Evolutionary conservation across 1,140 invertebrate species (phyloP), one percentile per base, ranked within the genome.

Genomic region (Apis laboriosa): DNA sequence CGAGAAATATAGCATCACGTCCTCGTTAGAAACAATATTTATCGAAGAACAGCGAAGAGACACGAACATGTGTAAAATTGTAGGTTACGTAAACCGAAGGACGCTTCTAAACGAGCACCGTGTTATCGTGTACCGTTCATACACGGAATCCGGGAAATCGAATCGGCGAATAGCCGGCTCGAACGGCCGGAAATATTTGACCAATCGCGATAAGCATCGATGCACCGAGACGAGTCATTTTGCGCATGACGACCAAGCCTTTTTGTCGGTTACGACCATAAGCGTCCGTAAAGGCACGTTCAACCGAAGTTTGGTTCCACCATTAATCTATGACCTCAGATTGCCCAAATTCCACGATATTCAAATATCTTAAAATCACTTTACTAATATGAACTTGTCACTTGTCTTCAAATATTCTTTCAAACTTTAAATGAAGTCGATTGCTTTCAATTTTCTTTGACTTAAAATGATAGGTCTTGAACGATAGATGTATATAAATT

Each of bases 61-160:
- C 51, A 9, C 15, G 70, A 72, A 12, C 11, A 21, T 21, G 9
- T 7, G 55, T 11, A 28, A 53, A 66, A 64, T 51, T 11, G 4
- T 12, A 24, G 34, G 53, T 81, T 81, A 34, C 70, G 53, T 66
- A 81, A 81, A 13, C 21, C 73, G 72, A 81, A 76, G 79, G 79
- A 67, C 79, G 17, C 11, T 15, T 55, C 64, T 28, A 60, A 70
- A 60, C 71, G 53, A 9, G 2, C 19, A 21, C 5, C 28, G 19
- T 24, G 73, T 49, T 15, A 34, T 34, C 63, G 51, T 9, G 2
- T 15, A 28, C 12, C 28, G 13, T 56, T 11, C 2, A 8, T 21
- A 24, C 8, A 21, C 4, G 58, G 43, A 75, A 49, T 7, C 56
- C 58, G 24, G 2, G 9, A 5, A 49, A 60, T n/a, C 56, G 56